Base-by-base conservation (phyloP, 2,888 invertebrate genomes). In the Limnephilus lunatus region DNA sequence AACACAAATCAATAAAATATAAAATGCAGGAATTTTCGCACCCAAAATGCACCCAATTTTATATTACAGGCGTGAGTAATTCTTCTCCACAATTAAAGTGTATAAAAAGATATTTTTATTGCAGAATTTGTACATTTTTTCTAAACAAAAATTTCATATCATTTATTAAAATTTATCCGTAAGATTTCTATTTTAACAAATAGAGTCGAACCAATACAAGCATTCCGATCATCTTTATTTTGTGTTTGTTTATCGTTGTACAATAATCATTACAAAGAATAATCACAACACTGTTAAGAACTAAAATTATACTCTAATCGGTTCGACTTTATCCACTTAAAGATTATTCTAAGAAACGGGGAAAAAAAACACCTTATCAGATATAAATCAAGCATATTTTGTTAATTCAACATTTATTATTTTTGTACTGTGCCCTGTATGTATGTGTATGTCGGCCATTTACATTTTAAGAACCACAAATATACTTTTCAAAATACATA, bases 71-170 rank as follows among this genome's bases (percentile, higher is more conserved):
- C 25, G 7, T 7, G 68, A 25, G 68, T 68, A 9, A 25, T 68
- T 68, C n/a, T 25, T 68, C 25, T 68, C 68, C 25, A 68, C 68
- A 68, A n/a, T n/a, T 7, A n/a, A 68, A 68, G 68, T 68, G 25
- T 68, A 68, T 68, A 68, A 68, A 68, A 68, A 68, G 68, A 68
- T 68, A 68, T 68, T 68, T 68, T 68, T 68, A 68, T 68, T 68
- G 68, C 68, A 68, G 68, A 68, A 68, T 68, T 68, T 68, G 68
- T 68, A 68, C 68, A 68, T 68, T 68, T 68, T 68, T 68, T 25
- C 68, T 68, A 68, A 68, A 68, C 68, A 68, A 68, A 68, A 68
- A n/a, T 68, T 68, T 68, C 68, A n/a, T 68, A 68, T 68, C 25
- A 25, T 25, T 14, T 15, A 48, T 48, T 48, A 48, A 14, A 25